phyloP scores from a whole-genome alignment of 2,888 invertebrate genomes.

The Aporophyla nigra region DNA sequence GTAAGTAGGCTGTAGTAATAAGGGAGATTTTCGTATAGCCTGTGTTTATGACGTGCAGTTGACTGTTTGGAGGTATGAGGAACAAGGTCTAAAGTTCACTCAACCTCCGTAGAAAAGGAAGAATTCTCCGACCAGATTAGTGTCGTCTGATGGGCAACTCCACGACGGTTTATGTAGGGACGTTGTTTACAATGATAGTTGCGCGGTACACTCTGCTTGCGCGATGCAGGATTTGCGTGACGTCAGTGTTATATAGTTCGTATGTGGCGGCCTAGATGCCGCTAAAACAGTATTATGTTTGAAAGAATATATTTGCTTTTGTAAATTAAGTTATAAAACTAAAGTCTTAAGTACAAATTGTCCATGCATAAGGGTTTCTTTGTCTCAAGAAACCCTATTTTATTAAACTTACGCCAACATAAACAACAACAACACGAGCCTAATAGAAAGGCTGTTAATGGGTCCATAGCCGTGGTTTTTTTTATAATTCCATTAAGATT shows the following conservation, averaged over 20 bases:
- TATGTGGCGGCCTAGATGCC: too few species aligned
- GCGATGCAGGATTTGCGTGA: too few species aligned
- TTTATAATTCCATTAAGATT: constrained; percentile 13
- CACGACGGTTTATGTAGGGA: too few species aligned
- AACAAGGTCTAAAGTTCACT: too few species aligned
- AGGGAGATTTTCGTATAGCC: not conserved
- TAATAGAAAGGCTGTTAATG: constrained; percentile 75
- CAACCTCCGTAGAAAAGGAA: too few species aligned
- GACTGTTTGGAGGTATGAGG: too few species aligned
- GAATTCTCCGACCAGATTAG: too few species aligned
- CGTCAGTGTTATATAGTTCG: too few species aligned
- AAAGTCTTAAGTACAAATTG: not conserved
- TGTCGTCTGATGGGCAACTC: too few species aligned
- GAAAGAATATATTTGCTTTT: not conserved
- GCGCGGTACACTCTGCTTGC: too few species aligned
- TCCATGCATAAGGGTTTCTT: not conserved
- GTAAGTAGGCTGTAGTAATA: not conserved
- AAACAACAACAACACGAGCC: constrained; percentile 75
- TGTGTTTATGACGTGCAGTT: not conserved
- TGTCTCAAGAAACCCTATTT: not conserved
- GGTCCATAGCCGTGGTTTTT: constrained; percentile 73
- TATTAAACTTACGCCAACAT: constrained; percentile 82
- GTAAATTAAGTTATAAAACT: not conserved
- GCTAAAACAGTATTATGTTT: not conserved
- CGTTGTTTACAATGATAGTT: too few species aligned